Conservation (phyloP, 2,888 invertebrate species). For the Resseliella maxima region DNA sequence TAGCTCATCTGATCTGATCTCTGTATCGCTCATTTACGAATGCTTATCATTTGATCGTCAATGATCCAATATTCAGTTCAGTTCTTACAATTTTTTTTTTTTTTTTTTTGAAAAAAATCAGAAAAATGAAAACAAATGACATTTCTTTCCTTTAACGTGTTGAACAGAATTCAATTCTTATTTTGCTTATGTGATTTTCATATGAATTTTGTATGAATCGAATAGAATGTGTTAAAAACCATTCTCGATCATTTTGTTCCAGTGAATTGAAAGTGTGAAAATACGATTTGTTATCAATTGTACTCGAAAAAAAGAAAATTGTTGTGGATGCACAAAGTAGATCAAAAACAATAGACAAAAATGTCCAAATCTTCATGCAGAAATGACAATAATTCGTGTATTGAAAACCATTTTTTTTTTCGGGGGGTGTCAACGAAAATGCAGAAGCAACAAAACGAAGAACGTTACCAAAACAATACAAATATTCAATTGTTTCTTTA, state of each 20-base stretch:
- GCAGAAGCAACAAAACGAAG: not conserved
- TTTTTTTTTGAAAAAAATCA: too few relatives aligned
- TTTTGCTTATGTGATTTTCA: not conserved
- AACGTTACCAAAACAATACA: not conserved
- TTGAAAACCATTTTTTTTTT: too few relatives aligned
- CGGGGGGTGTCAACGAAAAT: not conserved
- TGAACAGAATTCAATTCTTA: not conserved
- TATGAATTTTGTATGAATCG: not conserved
- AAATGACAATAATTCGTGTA: too few relatives aligned
- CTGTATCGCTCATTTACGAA: not conserved
- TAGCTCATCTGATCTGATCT: not conserved
- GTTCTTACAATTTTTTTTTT: not conserved
- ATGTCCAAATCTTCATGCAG: not conserved
- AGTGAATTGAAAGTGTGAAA: constrained; percentile 14
- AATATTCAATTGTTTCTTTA: not conserved
- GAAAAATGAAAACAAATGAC: not conserved
- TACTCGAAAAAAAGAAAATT: too few relatives aligned
- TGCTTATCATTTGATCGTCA: not conserved
- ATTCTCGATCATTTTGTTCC: not conserved
- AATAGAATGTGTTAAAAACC: not conserved
- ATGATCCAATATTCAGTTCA: constrained; percentile 15
- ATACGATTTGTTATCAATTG: constrained; percentile 6
- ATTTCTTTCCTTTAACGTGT: not conserved
- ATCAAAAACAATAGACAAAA: not conserved
- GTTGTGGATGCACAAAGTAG: constrained; percentile 2